phyloP scores from a whole-genome alignment of 1,140 invertebrate species.

The Steinernema feltiae region DNA sequence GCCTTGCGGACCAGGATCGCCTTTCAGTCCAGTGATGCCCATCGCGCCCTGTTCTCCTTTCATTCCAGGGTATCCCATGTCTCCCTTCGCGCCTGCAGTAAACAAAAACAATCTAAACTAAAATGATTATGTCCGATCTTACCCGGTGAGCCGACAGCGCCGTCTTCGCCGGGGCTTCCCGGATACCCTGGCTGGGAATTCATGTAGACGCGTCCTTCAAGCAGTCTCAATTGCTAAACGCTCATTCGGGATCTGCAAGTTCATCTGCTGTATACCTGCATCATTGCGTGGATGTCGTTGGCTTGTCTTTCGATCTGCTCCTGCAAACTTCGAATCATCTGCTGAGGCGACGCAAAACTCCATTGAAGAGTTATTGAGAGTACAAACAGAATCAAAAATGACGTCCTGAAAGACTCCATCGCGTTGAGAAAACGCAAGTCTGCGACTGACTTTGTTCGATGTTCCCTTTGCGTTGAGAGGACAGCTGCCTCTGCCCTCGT shows the following conservation, averaged over 20 bases:
- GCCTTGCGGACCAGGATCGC: constrained; percentile 24
- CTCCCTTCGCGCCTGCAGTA: too few species aligned
- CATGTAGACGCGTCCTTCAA: constrained; percentile 4
- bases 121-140: too few species aligned
- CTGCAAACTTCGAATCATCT: constrained; percentile 3
- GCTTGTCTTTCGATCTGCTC: constrained; percentile 1
- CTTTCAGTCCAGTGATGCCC: constrained; percentile 18
- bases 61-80: constrained; percentile 35
- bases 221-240: background rate
- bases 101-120: too few species aligned
- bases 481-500: background rate
- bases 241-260: background rate
- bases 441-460: too few species aligned
- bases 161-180: constrained; percentile 32
- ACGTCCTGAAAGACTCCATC: background rate
- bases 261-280: background rate
- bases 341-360: background rate
- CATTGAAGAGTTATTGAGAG: background rate
- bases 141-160: constrained; percentile 33
- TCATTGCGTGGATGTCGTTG: background rate
- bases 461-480: background rate
- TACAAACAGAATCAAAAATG: background rate
- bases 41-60: constrained; percentile 35
- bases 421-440: too few species aligned
- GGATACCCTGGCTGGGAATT: background rate